phyloP scores from a whole-genome alignment of 2,113 vertebrate genomes.

The Boulengeromyrus knoepffleri region DNA sequence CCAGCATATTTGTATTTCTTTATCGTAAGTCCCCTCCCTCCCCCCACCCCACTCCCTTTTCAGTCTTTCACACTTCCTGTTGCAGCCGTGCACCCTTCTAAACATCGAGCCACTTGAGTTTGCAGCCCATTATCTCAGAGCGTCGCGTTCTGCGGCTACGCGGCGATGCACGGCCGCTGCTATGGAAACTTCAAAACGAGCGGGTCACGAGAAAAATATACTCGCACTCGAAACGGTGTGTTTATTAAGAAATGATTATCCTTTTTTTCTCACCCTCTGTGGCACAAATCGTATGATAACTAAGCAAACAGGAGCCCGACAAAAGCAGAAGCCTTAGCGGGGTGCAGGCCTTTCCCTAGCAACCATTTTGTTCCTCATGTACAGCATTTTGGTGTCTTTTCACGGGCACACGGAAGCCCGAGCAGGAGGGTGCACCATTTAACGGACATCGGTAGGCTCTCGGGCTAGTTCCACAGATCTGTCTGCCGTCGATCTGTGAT shows the following conservation, averaged over 20 bases:
- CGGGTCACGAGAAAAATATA: background rate
- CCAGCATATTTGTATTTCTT: background rate
- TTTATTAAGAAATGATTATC: background rate
- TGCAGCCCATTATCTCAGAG: background rate
- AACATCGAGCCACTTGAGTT: background rate
- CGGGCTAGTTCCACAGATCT: background rate
- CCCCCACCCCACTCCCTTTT: background rate
- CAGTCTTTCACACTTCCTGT: background rate
- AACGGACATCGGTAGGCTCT: background rate
- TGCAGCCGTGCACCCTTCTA: background rate
- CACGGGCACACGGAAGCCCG: background rate
- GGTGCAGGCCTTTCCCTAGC: constrained; percentile 1
- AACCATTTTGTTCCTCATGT: background rate
- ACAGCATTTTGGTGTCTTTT: background rate
- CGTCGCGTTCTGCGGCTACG: background rate
- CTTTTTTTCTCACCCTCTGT: background rate
- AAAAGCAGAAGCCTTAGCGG: constrained; percentile 8
- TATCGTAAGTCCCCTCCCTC: background rate
- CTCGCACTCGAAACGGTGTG: background rate
- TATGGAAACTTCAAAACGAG: background rate
- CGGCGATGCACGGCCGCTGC: background rate
- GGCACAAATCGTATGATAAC: background rate
- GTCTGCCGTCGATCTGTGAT: constrained; percentile 16
- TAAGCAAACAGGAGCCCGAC: background rate
- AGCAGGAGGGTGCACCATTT: constrained; percentile 6